Conservation (phyloP, 2,113 vertebrate species). For the Oryzias celebensis region DNA sequence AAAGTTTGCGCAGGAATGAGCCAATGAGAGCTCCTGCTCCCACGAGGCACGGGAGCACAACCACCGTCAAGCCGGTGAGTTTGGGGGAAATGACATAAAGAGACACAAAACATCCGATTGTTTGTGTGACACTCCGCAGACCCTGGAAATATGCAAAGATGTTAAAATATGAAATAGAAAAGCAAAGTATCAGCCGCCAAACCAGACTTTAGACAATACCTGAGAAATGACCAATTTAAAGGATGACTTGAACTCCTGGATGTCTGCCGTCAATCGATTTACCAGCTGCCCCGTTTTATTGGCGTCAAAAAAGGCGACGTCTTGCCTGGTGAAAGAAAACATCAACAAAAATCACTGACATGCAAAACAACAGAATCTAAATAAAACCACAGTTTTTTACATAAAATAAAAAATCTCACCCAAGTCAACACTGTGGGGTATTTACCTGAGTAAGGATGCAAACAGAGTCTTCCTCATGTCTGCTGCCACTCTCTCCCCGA, state of each 20-base stretch:
- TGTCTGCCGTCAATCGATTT: constrained; percentile 86
- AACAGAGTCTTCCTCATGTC: constrained; percentile 91
- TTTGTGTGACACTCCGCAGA: constrained; percentile 88
- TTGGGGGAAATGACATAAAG: constrained; percentile 91
- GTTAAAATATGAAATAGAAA: background rate
- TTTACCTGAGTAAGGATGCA: constrained; percentile 83
- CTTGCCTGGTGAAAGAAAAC: constrained; percentile 78
- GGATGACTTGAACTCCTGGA: constrained; percentile 96
- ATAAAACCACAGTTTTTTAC: background rate
- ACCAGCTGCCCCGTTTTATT: constrained; percentile 91
- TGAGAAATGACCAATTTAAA: constrained; percentile 93
- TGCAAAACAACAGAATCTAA: background rate
- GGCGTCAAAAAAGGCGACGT: constrained; percentile 91
- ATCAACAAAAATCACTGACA: background rate
- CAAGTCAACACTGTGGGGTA: background rate
- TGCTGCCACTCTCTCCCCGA: constrained; percentile 87
- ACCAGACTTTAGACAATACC: constrained; percentile 50
- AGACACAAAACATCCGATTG: constrained; percentile 86
- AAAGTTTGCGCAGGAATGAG: constrained; percentile 85
- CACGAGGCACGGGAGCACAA: constrained; percentile 85
- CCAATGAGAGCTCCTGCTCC: constrained; percentile 84
- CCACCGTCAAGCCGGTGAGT: constrained; percentile 84
- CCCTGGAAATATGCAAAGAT: constrained; percentile 73
- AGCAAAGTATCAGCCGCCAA: background rate
- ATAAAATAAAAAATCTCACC: background rate